Evolutionary conservation across 2,797 vertebrate genomes (phyloP), one percentile per base, ranked within the genome.

Genomic region (Pangasius sanitwongsei): DNA sequence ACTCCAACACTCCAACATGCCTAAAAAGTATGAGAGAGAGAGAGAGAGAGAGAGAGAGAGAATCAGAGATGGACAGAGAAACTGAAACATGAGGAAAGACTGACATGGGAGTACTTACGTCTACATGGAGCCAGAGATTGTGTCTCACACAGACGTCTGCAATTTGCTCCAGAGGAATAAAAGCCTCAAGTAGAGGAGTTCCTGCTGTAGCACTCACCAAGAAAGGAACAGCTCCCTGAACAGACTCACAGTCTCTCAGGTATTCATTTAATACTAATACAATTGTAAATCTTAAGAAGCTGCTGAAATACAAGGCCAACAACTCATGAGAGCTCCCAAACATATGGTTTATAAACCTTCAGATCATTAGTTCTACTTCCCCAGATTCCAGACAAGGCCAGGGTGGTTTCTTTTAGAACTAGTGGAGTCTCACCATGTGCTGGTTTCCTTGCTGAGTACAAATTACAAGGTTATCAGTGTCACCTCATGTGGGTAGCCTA

Each of bases 121-220:
- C 96, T 90, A 97, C 96, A 4, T 95, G 95, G 78, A 97, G 94
- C 96, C 96, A 96, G 86, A 97, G 95, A 85, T 90, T 91, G 87
- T 87, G 87, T 87, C 92, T 94, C 92, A 96, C 95, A 89, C 96
- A 97, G n/a, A 97, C 90, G 87, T 95, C 93, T 0, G 96, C 96
- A 34, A 97, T 97, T 90, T 95, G 93, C 78, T 34, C 53, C 53
- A 97, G 93, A 89, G 97, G 97, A 93, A 97, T 97, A 74, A 98
- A 98, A 6, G 96, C 96, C 89, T 97, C 97, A 87, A 97, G 89
- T 23, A 97, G 96, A 0, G 97, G 97, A 65, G 96, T 98, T 28
- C 97, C 97, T 85, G 96, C 95, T 0, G 97, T 97, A 92, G 96
- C 6, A 59, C 95, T 96, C 86, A 97, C 97, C 72, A 97, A 95